Evolutionary conservation across 2,113 vertebrate genomes (phyloP).

Genomic region (Gymnobelideus leadbeateri): DNA sequence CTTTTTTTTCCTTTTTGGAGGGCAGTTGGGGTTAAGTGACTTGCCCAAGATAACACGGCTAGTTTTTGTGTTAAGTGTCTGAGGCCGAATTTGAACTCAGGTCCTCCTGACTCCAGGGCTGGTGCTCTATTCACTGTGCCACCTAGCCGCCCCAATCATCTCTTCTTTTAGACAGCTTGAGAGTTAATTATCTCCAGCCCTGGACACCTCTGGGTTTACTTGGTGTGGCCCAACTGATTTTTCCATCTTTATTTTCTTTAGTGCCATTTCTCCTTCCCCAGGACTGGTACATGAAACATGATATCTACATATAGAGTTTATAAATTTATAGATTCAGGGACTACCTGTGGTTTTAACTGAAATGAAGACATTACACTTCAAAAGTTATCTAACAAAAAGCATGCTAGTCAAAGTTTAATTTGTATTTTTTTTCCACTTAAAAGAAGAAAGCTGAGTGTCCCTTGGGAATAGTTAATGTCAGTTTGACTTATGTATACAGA

Average conservation of each 20-base stretch:
- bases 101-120: too few relatives aligned
- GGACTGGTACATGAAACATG: neutral
- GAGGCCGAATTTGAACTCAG: too few relatives aligned
- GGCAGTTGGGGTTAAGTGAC: too few relatives aligned
- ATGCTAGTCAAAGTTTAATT: conserved; percentile 28
- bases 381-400: conserved; percentile 29
- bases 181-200: neutral
- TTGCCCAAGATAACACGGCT: too few relatives aligned
- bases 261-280: neutral
- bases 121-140: too few relatives aligned
- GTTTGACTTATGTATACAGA: conserved; percentile 30
- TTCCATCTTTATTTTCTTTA: neutral
- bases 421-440: neutral
- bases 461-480: conserved; percentile 24
- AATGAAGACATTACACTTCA: neutral
- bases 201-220: neutral
- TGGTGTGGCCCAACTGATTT: neutral
- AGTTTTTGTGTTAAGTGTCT: too few relatives aligned
- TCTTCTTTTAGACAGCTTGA: neutral
- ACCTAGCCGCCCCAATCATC: neutral
- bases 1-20: too few relatives aligned
- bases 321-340: neutral
- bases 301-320: neutral
- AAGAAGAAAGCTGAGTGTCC: neutral
- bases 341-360: conserved; percentile 28